These are phyloP conservation scores for Trichechus manatus DNA, from an alignment of 2,113 vertebrate species.

Conservation along the genomic window DNA sequence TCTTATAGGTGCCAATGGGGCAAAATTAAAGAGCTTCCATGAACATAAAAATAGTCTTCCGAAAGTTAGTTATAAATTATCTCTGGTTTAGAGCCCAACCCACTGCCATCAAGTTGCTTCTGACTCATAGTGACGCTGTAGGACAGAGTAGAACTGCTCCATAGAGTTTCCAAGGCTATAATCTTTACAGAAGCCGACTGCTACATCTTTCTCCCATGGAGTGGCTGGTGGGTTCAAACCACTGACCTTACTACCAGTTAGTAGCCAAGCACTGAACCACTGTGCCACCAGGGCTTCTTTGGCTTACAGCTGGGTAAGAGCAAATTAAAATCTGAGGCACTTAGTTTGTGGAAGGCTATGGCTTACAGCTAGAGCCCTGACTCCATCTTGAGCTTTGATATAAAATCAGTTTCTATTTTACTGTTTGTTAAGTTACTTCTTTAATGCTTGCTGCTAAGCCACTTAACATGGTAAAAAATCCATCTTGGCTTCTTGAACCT, in stretches of 20 bases:
- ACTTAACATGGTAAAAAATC: too few species aligned
- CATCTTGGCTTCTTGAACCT: too few species aligned
- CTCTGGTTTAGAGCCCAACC: not conserved
- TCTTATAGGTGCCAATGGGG: not conserved
- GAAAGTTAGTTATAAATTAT: not conserved
- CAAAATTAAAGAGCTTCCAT: not conserved
- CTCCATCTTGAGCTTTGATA: too few species aligned
- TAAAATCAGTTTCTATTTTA: too few species aligned
- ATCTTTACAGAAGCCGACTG: not conserved
- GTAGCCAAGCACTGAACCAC: not conserved
- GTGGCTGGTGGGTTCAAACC: not conserved
- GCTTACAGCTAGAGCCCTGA: too few species aligned
- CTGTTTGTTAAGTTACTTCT: too few species aligned
- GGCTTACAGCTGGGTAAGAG: not conserved
- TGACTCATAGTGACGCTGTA: not conserved
- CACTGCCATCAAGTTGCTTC: too few species aligned
- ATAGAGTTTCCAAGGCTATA: not conserved
- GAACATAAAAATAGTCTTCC: not conserved
- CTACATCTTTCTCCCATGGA: not conserved
- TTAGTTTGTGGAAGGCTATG: too few species aligned
- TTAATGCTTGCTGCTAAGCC: too few species aligned
- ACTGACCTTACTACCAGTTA: not conserved
- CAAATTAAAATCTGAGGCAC: too few species aligned
- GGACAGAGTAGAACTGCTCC: not conserved
- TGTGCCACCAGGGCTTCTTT: not conserved